Percentiles rank a stretch among this genome's conserved stretches.
Evolutionary conservation across 2,113 vertebrate species (phyloP).

Genomic region (Ophthalmolycus amberensis): DNA sequence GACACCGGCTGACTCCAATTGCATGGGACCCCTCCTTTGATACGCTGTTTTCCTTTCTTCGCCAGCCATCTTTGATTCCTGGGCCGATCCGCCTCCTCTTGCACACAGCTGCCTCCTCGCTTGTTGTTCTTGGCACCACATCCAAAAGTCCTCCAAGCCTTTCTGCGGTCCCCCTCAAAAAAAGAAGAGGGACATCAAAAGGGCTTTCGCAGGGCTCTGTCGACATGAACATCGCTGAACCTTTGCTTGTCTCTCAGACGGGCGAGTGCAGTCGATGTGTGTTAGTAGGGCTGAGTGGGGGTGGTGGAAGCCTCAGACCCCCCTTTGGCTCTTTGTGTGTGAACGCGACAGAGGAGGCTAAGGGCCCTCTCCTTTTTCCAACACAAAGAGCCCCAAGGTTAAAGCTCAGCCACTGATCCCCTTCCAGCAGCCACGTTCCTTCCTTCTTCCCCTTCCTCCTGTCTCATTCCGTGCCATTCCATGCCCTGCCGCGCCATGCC

Average conservation of each 20-base stretch:
- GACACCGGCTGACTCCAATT: conserved; percentile 76
- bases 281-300: conserved; percentile 4
- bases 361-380: conserved; percentile 64
- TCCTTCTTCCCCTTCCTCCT: conserved; percentile 22
- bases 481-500: conserved; percentile 34
- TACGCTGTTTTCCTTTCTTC: conserved; percentile 78
- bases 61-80: conserved; percentile 82
- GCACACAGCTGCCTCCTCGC: conserved; percentile 80
- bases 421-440: conserved; percentile 77
- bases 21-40: conserved; percentile 75
- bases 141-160: conserved; percentile 78
- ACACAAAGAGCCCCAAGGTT: conserved; percentile 77
- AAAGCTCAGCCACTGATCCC: conserved; percentile 77
- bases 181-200: conserved; percentile 78
- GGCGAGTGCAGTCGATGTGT: conserved; percentile 41
- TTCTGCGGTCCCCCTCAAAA: conserved; percentile 70
- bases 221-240: conserved; percentile 68
- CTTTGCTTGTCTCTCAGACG: conserved; percentile 61
- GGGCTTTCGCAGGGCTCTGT: conserved; percentile 59
- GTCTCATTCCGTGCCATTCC: conserved; percentile 62
- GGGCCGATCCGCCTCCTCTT: conserved; percentile 75
- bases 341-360: conserved; percentile 56
- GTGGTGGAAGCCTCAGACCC: conserved; percentile 35
- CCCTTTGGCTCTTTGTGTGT: conserved; percentile 68
- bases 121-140: conserved; percentile 82